Evolutionary conservation across 2,113 vertebrate genomes (phyloP), one percentile per base, ranked within the genome.

Genomic region (Callocephalon fimbriatum): DNA sequence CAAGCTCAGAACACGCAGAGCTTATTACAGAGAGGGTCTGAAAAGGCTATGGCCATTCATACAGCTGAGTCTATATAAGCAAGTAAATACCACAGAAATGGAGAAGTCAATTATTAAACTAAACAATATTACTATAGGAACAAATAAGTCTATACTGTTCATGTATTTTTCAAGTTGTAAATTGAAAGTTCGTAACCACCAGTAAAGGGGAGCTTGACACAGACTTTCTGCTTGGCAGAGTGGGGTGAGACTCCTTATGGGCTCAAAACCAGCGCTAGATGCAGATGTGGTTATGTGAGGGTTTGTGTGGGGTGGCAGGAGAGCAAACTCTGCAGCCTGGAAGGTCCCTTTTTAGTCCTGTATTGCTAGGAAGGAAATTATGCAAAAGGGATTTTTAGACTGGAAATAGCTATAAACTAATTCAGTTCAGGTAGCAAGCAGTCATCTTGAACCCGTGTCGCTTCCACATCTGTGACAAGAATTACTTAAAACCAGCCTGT

Each of bases 191-290:
- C 22, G 19, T 70, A 16, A n/a, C 13, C 44, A 26, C 25, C 32
- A 31, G 32, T 26, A 31, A 40, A 29, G 27, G 27, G n/a, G 50
- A 67, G 22, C 15, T 3, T 10, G 59, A 32, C 50, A 10, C 26
- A 12, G 29, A 40, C 29, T 63, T 67, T 79, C 38, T 35, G 25
- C 7, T 2, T 6, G 47, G 44, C 14, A 3, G 25, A 67, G 26
- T 0, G 15, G 26, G 47, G 11, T 16, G 35, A n/a, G 59, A 32
- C 16, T 44, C 26, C 35, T 31, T 2, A 3, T 0, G 17, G 40
- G 20, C n/a, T 66, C 62, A 13, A 7, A 8, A 14, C 0, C 25
- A 7, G 37, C 0, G 0, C 31, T 3, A 5, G 26, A 3, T 22
- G 27, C 1, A 0, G 56, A 16, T 4, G 17, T 10, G 29, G 48